Percentiles rank a stretch among this genome's conserved stretches.
Evolutionary conservation across 30 jellyfish, hydroid and myxozoan species (phyloP).

Genomic region (Mastigias papua): DNA sequence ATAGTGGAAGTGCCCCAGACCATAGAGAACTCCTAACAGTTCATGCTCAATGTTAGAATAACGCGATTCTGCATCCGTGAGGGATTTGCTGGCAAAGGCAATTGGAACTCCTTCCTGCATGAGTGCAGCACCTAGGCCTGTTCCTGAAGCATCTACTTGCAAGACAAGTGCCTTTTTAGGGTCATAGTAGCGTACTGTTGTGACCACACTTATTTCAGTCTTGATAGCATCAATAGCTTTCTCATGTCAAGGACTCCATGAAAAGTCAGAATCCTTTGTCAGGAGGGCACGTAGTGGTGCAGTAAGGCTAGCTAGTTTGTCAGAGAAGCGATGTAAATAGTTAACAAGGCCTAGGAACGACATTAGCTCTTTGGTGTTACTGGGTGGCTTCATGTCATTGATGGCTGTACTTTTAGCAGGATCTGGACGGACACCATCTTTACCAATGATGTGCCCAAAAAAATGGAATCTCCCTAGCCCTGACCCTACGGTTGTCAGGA

Average conservation of each 20-base stretch:
- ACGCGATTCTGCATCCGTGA: constrained; percentile 25
- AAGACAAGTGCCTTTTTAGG: constrained; percentile 23
- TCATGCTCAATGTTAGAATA: constrained; percentile 43
- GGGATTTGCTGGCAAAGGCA: constrained; percentile 41
- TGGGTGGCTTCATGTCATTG: too few species aligned
- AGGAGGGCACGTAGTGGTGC: constrained; percentile 47
- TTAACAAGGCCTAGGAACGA: too few species aligned
- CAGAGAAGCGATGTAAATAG: constrained; percentile 42
- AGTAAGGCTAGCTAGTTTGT: constrained; percentile 21
- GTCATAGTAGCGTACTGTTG: constrained; percentile 41
- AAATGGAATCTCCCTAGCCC: constrained; percentile 17
- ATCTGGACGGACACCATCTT: constrained; percentile 47
- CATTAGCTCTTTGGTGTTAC: too few species aligned
- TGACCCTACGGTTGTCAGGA: constrained; percentile 18
- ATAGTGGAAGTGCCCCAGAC: constrained; percentile 41
- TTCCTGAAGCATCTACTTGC: constrained; percentile 39
- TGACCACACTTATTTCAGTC: constrained; percentile 13
- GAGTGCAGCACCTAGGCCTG: constrained; percentile 49
- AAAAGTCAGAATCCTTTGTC: constrained; percentile 12
- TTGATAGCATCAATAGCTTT: constrained; percentile 26
- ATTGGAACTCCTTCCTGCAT: constrained; percentile 26
- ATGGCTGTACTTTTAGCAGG: too few species aligned
- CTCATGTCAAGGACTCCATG: constrained; percentile 8
- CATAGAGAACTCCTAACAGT: too few species aligned
- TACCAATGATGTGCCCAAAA: constrained; percentile 32